Base-by-base conservation (phyloP, 2,113 vertebrate species). In the Gulo gulo region DNA sequence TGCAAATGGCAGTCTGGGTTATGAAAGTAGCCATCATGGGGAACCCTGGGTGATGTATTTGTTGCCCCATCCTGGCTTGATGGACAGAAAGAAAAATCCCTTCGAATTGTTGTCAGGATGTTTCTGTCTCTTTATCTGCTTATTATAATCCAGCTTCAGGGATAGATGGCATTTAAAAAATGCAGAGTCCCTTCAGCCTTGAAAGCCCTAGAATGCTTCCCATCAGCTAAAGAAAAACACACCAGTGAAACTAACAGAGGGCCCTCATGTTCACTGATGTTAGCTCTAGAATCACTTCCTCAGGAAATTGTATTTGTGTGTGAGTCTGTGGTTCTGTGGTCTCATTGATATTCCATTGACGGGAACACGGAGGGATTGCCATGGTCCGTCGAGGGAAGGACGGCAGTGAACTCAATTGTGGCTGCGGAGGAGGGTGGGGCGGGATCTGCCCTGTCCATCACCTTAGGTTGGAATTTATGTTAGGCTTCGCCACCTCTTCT, bases 121-220 rank as follows among this genome's bases (percentile, higher is more conserved):
- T 69, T 93, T 82, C 67, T 80, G 24, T 90, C 55, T 74, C 14
- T 96, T 96, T 74, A 73, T 97, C 57, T 95, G 94, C 76, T 97
- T 96, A 55, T 85, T 96, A 84, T 81, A 92, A 90, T 88, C 71
- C 92, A 91, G 76, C 52, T 91, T 93, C 69, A 16, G 74, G 52
- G 57, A 59, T 82, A 86, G 93, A 94, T 79, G 82, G 52, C 67
- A 57, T 97, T 98, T 95, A 6, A 20, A 52, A 97, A 91, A 83
- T 59, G 55, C 55, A 10, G 4, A 34, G 71, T 63, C 79, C 47
- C 12, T 57, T 55, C 78, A 74, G 74, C 59, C 45, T 74, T 23
- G 1, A 50, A 23, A 80, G 57, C 42, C 31, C 50, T 88, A 26
- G 63, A 71, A 50, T 63, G 14, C 9, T 42, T 93, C 89, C 93